Percentiles rank a stretch among this genome's conserved stretches.
phyloP scores from a whole-genome alignment of 2,888 invertebrate species.

The Papilio demoleus region DNA sequence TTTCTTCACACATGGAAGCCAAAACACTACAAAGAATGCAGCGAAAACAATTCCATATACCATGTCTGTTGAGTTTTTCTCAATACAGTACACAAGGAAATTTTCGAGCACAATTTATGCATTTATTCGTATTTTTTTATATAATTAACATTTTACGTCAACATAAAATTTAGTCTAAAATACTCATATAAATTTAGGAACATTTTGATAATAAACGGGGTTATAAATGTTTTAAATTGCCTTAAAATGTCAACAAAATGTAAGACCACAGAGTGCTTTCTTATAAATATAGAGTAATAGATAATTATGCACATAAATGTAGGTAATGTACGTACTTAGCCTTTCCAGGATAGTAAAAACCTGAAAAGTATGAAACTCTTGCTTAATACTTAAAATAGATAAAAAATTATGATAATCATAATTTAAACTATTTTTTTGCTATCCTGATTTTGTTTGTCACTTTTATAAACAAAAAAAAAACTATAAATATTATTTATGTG shows the following conservation, averaged over 20 bases:
- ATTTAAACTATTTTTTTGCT: too few species aligned
- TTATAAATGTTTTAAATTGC: neutral
- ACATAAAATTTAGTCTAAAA: slow-evolving; percentile 3
- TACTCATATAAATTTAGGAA: slow-evolving; percentile 17
- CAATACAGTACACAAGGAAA: neutral
- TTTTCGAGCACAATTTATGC: slow-evolving; percentile 3
- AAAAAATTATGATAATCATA: too few species aligned
- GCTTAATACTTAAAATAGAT: too few species aligned
- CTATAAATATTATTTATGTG: too few species aligned
- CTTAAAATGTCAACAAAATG: slow-evolving; percentile 7
- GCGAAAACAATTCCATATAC: slow-evolving; percentile 55
- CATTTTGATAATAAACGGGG: slow-evolving; percentile 14
- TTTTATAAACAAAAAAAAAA: too few species aligned
- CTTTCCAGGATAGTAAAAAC: neutral
- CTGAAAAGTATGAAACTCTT: neutral
- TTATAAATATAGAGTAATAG: neutral
- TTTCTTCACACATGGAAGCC: slow-evolving; percentile 63
- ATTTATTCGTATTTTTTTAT: slow-evolving; percentile 19
- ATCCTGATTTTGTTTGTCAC: too few species aligned
- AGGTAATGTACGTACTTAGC: neutral
- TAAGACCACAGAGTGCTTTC: neutral
- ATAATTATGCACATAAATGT: neutral
- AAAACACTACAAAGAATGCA: slow-evolving; percentile 53
- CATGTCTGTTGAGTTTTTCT: slow-evolving; percentile 48
- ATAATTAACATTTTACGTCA: slow-evolving; percentile 16